Evolutionary conservation across 2,797 vertebrate genomes (phyloP).

Genomic region (Macroramphosus scolopax): DNA sequence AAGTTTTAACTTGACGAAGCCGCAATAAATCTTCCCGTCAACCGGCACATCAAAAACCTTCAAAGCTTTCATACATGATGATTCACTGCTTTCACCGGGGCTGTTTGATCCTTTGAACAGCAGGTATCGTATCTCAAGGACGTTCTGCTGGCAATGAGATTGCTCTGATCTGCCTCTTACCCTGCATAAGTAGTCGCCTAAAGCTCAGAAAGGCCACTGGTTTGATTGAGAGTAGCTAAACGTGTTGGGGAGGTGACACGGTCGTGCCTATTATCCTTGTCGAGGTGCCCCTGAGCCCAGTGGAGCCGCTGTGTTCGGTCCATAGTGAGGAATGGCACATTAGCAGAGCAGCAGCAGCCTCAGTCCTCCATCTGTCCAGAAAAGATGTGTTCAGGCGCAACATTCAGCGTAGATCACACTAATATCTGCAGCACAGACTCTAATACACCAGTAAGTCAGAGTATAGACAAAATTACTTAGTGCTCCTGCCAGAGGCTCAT

Average conservation of each 20-base stretch:
- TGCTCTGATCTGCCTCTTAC: too few species aligned
- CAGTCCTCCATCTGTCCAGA: background rate
- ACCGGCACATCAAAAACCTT: constrained; percentile 5
- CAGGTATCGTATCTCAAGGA: constrained; percentile 10
- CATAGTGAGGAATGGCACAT: too few species aligned
- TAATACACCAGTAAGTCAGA: too few species aligned
- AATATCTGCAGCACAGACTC: background rate
- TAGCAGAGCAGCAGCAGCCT: background rate
- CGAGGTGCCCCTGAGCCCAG: background rate
- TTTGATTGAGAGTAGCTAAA: background rate
- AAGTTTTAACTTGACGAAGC: too few species aligned
- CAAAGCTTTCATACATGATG: constrained; percentile 3
- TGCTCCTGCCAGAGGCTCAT: too few species aligned
- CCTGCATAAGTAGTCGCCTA: too few species aligned
- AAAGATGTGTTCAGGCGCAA: background rate
- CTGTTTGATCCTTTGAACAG: constrained; percentile 24
- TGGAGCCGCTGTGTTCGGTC: background rate
- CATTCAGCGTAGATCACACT: background rate
- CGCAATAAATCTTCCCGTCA: background rate
- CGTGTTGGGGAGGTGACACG: background rate
- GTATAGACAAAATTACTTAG: too few species aligned
- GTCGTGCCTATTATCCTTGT: background rate
- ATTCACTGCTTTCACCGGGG: too few species aligned
- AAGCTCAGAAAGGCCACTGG: background rate
- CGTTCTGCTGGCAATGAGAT: too few species aligned